Evolutionary conservation across 2,797 vertebrate genomes (phyloP).

Genomic region (Siniperca obscura): DNA sequence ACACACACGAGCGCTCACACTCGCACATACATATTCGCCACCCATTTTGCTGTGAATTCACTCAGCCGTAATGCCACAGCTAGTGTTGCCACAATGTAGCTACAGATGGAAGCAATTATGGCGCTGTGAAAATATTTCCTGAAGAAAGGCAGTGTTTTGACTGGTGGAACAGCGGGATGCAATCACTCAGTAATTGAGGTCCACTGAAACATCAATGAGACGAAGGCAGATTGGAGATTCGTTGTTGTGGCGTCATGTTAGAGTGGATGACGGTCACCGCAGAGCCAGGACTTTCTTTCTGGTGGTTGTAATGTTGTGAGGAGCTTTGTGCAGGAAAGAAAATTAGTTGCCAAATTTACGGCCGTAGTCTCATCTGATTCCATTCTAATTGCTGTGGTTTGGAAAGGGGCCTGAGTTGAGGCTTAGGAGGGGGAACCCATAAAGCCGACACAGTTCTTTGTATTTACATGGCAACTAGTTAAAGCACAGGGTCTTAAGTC

Average conservation of each 20-base stretch:
- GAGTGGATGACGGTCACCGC: constrained; percentile 39
- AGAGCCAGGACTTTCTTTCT: constrained; percentile 30
- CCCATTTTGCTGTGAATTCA: constrained; percentile 71
- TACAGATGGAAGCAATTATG: constrained; percentile 86
- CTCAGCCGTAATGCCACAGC: constrained; percentile 78
- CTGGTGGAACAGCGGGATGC: constrained; percentile 80
- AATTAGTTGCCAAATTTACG: constrained; percentile 75
- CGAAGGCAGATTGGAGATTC: constrained; percentile 59
- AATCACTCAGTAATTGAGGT: constrained; percentile 83
- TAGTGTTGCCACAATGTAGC: constrained; percentile 73
- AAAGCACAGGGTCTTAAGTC: constrained; percentile 49
- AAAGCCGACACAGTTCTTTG: constrained; percentile 62
- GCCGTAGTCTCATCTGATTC: constrained; percentile 58
- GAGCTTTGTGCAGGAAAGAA: constrained; percentile 52
- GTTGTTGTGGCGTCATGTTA: constrained; percentile 58
- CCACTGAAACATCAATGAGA: constrained; percentile 74
- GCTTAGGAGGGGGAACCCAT: constrained; percentile 28
- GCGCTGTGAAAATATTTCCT: constrained; percentile 84
- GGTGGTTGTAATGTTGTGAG: constrained; percentile 28
- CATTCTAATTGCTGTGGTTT: constrained; percentile 74
- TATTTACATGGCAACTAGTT: constrained; percentile 65
- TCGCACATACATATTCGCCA: constrained; percentile 36
- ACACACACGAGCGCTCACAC: constrained; percentile 27
- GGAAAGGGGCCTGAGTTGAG: constrained; percentile 48
- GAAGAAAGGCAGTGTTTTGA: constrained; percentile 84